These are phyloP conservation scores for Coregonus suidteri DNA, from an alignment of 2,797 vertebrate species.

Conservation along the genomic window DNA sequence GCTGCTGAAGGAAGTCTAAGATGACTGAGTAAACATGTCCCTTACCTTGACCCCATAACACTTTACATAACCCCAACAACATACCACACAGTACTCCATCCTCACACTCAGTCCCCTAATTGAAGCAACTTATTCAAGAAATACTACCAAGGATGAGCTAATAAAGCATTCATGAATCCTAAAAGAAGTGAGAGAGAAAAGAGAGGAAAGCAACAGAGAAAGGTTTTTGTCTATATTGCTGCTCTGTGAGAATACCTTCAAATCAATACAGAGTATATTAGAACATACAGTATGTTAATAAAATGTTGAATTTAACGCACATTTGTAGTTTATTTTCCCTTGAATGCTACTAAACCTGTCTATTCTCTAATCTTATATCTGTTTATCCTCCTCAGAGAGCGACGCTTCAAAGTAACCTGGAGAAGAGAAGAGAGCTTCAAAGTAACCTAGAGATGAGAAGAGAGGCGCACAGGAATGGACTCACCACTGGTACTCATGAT, in stretches of 20 bases:
- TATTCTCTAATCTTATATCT: too few relatives aligned
- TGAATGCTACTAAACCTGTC: not conserved
- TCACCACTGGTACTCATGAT: conserved; percentile 5
- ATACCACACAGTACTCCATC: not conserved
- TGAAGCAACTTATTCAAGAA: not conserved
- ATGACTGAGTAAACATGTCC: not conserved
- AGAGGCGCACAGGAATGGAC: not conserved
- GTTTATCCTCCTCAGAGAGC: too few relatives aligned
- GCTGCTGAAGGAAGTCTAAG: not conserved
- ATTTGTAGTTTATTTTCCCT: too few relatives aligned
- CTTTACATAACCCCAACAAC: not conserved
- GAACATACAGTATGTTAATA: not conserved
- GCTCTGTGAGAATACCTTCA: too few relatives aligned
- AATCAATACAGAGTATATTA: not conserved
- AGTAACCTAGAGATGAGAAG: not conserved
- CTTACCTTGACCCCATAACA: not conserved
- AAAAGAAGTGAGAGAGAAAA: not conserved
- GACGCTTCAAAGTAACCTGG: not conserved
- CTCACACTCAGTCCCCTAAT: not conserved
- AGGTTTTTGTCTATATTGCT: not conserved
- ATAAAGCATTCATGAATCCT: not conserved
- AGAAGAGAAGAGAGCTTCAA: not conserved
- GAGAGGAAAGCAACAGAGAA: not conserved
- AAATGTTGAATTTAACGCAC: not conserved
- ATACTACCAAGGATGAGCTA: not conserved